These are phyloP conservation scores for Euleptes europaea DNA, from an alignment of 2,113 vertebrate species.

Conservation along the genomic window DNA sequence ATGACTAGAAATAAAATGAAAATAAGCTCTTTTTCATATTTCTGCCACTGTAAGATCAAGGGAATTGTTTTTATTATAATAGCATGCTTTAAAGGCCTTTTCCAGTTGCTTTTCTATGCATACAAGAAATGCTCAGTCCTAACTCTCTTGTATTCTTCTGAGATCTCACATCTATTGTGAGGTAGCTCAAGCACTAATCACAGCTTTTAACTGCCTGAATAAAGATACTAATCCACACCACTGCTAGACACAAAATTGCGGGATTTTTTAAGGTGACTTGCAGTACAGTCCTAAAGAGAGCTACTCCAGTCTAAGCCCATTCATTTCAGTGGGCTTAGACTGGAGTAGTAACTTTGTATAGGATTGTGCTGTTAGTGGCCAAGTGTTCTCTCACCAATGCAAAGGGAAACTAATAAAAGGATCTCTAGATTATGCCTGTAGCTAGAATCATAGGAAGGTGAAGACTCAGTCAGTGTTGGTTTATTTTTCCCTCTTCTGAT, in stretches of 20 bases:
- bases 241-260: background rate
- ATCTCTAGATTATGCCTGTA: background rate
- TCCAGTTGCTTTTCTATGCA: background rate
- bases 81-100: background rate
- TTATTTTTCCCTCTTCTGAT: background rate
- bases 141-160: background rate
- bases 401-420: background rate
- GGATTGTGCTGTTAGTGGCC: background rate
- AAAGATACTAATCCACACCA: background rate
- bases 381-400: background rate
- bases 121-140: background rate
- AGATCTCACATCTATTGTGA: background rate
- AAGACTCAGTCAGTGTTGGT: background rate
- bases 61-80: background rate
- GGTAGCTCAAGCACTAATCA: background rate
- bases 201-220: background rate
- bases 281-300: too few species aligned
- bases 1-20: background rate
- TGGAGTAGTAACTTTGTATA: too few species aligned
- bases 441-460: background rate
- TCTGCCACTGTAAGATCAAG: background rate
- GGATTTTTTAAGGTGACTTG: background rate
- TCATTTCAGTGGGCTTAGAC: too few species aligned
- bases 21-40: background rate
- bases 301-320: too few species aligned